Base-by-base conservation (phyloP, 2,888 invertebrate genomes). In the Dorcus parallelipipedus region DNA sequence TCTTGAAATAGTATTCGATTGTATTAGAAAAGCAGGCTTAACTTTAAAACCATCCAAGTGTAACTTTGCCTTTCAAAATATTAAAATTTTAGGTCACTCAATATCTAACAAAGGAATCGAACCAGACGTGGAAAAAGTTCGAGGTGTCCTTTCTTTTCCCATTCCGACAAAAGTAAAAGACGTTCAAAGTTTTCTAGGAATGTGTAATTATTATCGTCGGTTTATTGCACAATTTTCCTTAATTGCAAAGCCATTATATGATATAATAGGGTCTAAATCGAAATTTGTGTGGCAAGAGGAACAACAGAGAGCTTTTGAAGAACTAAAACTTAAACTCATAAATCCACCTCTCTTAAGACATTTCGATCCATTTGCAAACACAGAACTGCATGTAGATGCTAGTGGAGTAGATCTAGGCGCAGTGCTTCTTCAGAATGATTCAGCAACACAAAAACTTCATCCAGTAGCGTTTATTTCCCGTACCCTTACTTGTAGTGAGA, bases 361-460 rank as follows among this genome's bases (percentile, higher is more conserved):
- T 59, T 73, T 66, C 52, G 26, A 71, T 56, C 56, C 48, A 17
- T 56, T 64, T 1, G 52, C 64, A 48, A 64, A 64, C 3, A 51
- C 68, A 6, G 55, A 60, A 45, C 41, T 75, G 9, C 69, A 71
- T 4, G 69, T 72, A 33, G 75, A 76, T 64, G 73, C 75, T 6
- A 73, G 71, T 43, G 68, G 68, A 6, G 49, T 56, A 5, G 74
- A 67, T 72, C 5, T 20, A 20, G 20, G 20, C 20, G 20, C 20
- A 20, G 73, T 75, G 2, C 59, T 72, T 41, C 65, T 66, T 14
- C 68, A 72, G 47, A 64, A 65, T 41, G 60, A 62, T 48, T 9
- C 4, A 7, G 26, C 6, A 33, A 4, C 26, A 33, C 26, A 33
- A 33, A 33, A 33, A 4, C 6, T 33, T 33, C 26, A 33, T 33